Evolutionary conservation across 2,888 invertebrate species (phyloP), one percentile per base, ranked within the genome.

Genomic region (Aricia artaxerxes): DNA sequence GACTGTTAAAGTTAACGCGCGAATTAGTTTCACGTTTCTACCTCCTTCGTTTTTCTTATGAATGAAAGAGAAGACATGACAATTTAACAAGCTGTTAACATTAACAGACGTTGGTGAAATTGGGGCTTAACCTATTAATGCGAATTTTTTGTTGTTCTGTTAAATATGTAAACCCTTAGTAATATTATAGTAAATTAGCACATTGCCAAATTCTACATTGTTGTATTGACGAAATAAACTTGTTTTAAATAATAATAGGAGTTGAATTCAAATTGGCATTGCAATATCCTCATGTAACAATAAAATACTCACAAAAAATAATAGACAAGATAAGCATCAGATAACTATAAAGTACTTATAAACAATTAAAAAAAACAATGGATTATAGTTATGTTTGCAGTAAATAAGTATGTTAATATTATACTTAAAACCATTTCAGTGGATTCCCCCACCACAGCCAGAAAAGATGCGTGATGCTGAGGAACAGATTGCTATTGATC

Each of bases 401-500:
- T 64, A 31, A 24, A 64, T 64, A n/a, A 64, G 35, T 64, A n/a
- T 31, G 40, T 49, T 69, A 7, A 73, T n/a, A 44, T 4, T 49
- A 24, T 49, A 49, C 5, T 24, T 75, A 1, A 31, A 49, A 31
- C 24, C 24, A 49, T 93, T 84, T 31, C 91, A 97, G 97, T 98
- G 98, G 98, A 96, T 97, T 83, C 97, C 98, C 84, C 97, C 97
- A 79, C 96, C 97, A 83, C 95, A 95, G 76, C 96, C 97, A 80
- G 92, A 95, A 80, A 96, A 96, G 88, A 95, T 97, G 85, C 96
- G 97, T 84, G 97, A 97, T 85, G 97, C 96, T 38, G 98, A 98
- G 72, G 99, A 99, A 92, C 97, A 98, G 93, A 98, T 98, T 88
- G 96, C 97, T 80, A 97, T 98, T 87, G 98, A 98, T 95, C 95